phyloP scores from a whole-genome alignment of 2,888 invertebrate genomes.

The Chaetogeoica ovagalla region DNA sequence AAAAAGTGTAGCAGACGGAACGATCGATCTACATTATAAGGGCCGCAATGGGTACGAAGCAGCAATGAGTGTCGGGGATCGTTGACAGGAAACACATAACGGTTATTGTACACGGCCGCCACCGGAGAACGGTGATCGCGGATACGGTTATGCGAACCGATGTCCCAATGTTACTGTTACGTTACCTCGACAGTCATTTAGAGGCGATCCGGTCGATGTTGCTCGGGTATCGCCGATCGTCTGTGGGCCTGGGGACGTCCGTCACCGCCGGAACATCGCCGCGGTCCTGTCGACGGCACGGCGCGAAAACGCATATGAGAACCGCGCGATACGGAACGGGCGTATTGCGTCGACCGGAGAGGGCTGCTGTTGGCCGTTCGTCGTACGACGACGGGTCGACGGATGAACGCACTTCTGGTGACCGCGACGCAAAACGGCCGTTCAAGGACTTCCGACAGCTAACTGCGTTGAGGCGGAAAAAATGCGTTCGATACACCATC shows the following conservation, averaged over 20 bases:
- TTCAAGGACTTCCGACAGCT: constrained; percentile 25
- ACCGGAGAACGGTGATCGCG: no score
- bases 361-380: no score
- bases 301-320: constrained; percentile 13
- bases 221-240: constrained; percentile 1
- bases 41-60: no score
- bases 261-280: constrained; percentile 5
- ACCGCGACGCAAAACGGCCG: constrained; percentile 8
- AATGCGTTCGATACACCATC: constrained; percentile 51
- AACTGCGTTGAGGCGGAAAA: constrained; percentile 28
- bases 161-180: no score
- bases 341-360: background rate
- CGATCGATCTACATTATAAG: background rate
- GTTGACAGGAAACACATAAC: no score
- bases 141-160: no score
- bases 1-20: background rate
- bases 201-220: background rate
- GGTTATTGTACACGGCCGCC: no score
- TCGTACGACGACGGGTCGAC: no score
- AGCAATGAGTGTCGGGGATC: background rate
- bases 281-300: constrained; percentile 15
- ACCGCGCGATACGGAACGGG: background rate
- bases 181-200: constrained; percentile 25
- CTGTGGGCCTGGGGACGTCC: background rate
- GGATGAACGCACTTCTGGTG: background rate